These are phyloP conservation scores for Recurvirostra avosetta DNA, from an alignment of 2,113 vertebrate species.

Conservation along the genomic window DNA sequence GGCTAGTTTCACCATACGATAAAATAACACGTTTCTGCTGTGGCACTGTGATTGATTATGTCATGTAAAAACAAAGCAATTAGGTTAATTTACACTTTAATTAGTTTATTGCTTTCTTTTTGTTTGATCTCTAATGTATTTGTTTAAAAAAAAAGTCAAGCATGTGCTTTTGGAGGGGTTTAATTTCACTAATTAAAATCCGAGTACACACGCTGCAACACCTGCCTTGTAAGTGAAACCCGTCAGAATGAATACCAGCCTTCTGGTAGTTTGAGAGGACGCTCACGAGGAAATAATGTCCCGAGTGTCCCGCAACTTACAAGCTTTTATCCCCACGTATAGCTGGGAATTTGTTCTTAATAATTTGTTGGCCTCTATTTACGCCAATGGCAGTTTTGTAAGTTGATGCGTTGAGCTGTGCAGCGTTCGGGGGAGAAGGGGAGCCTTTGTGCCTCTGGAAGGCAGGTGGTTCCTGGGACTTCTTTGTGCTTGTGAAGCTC, in stretches of 20 bases:
- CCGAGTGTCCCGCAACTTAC: rapidly evolving
- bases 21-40: neutral
- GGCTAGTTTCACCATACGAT: neutral
- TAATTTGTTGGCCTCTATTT: neutral
- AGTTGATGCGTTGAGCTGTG: neutral
- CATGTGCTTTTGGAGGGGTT: neutral
- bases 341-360: neutral
- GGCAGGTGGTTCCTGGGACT: neutral
- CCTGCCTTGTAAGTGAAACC: neutral
- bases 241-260: neutral
- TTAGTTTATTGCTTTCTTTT: conserved; percentile 36
- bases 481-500: neutral
- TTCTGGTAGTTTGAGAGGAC: neutral
- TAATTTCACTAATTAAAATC: conserved; percentile 27
- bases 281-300: neutral
- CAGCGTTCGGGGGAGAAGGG: neutral
- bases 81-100: conserved; percentile 38
- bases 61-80: conserved; percentile 17
- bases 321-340: neutral
- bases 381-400: neutral
- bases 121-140: neutral
- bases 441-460: neutral
- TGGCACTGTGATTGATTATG: conserved; percentile 6
- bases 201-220: neutral
- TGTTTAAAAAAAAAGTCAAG: neutral